Conservation (phyloP, 2,888 invertebrate species). For the Alcis repandata region DNA sequence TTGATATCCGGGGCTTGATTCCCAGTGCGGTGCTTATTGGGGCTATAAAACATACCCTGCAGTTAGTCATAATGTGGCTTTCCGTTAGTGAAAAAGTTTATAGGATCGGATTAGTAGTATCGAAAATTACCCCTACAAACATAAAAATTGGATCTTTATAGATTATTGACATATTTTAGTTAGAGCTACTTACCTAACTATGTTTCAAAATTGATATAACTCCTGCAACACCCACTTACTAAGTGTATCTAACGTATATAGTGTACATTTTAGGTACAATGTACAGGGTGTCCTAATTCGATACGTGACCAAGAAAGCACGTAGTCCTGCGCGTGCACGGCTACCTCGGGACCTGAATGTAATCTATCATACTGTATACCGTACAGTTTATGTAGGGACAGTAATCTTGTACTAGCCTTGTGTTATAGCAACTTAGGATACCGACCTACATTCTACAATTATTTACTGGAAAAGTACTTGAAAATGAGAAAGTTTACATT, state of each 20-base stretch:
- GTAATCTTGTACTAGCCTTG: neutral
- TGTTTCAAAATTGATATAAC: neutral
- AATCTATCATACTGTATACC: conserved; percentile 14
- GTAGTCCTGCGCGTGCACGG: conserved; percentile 10
- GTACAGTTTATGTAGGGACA: neutral
- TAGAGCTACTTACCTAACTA: neutral
- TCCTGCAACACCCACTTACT: neutral
- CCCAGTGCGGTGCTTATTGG: too few relatives aligned
- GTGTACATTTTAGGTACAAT: neutral
- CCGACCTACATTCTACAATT: too few relatives aligned
- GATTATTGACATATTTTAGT: too few relatives aligned
- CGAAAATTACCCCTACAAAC: too few relatives aligned
- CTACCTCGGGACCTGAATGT: conserved; percentile 12
- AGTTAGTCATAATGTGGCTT: too few relatives aligned
- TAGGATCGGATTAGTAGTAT: too few relatives aligned
- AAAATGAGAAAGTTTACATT: too few relatives aligned
- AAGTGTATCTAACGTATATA: conserved; percentile 9
- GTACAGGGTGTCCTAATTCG: conserved; percentile 27
- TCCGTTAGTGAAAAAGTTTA: too few relatives aligned
- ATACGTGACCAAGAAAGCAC: conserved; percentile 35
- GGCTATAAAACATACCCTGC: too few relatives aligned
- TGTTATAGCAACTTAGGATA: neutral
- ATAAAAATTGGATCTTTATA: too few relatives aligned
- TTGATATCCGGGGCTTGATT: too few relatives aligned
- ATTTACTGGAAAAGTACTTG: too few relatives aligned